Evolutionary conservation across 2,113 vertebrate species (phyloP).

Genomic region (Cynoglossus semilaevis): DNA sequence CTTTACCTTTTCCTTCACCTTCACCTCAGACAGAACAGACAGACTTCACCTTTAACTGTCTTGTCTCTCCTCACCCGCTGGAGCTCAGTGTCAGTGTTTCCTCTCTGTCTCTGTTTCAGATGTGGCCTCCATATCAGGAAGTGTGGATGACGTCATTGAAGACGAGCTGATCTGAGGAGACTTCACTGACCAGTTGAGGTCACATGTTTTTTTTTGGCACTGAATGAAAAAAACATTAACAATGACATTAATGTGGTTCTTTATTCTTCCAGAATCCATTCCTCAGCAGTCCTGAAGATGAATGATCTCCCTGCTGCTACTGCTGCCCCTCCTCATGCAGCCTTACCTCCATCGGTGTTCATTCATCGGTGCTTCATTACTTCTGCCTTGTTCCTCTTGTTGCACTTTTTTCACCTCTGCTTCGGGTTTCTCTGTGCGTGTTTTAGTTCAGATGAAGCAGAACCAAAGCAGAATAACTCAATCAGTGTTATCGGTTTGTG

Average conservation of each 20-base stretch:
- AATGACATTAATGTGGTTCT: background rate
- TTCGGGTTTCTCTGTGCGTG: no score
- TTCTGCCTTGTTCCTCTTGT: background rate
- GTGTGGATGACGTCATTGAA: conserved; percentile 71
- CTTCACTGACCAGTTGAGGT: conserved; percentile 4
- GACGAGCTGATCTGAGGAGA: conserved; percentile 70
- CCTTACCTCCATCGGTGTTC: conserved; percentile 39
- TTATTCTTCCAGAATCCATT: conserved; percentile 33
- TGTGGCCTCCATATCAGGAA: conserved; percentile 78
- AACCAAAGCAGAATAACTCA: no score
- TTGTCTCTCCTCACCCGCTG: background rate
- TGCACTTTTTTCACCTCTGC: no score
- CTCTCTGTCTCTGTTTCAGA: conserved; percentile 47
- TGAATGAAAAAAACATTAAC: background rate
- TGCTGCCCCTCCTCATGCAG: conserved; percentile 35
- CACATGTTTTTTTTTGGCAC: background rate
- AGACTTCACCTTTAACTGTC: no score
- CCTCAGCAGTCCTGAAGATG: conserved; percentile 26
- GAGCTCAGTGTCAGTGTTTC: background rate
- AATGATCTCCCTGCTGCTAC: conserved; percentile 22
- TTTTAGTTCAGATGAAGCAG: no score
- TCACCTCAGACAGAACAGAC: no score
- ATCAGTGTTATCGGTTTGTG: no score
- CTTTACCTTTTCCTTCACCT: no score
- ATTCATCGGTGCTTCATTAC: background rate